Evolutionary conservation across 1,140 invertebrate genomes (phyloP).

Genomic region (Diabrotica virgifera): DNA sequence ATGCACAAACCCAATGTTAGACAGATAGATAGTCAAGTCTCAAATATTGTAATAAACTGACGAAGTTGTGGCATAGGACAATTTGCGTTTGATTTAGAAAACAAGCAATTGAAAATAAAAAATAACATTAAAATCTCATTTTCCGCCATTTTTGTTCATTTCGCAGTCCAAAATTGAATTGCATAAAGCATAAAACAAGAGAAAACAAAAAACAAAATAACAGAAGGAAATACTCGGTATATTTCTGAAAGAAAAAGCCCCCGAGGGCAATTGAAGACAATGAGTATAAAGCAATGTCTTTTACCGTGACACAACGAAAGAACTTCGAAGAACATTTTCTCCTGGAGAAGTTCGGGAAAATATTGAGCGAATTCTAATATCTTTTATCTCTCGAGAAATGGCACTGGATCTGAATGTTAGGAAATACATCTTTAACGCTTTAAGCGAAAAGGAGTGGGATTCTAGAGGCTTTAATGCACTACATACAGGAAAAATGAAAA

Average conservation of each 20-base stretch:
- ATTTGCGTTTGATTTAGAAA: too few species aligned
- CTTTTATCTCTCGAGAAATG: background rate
- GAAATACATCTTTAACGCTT: background rate
- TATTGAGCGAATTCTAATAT: constrained; percentile 1
- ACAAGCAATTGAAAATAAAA: too few species aligned
- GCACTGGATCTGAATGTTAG: background rate
- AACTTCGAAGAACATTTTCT: background rate
- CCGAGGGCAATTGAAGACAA: constrained; percentile 1
- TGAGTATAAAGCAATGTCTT: constrained; percentile 2
- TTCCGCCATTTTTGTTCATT: background rate
- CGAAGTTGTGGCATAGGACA: too few species aligned
- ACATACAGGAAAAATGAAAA: too few species aligned
- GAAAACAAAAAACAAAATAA: background rate
- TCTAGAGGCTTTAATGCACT: too few species aligned
- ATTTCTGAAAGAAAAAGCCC: background rate
- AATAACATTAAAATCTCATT: too few species aligned
- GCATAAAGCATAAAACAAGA: background rate
- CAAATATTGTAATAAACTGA: too few species aligned
- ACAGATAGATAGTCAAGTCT: too few species aligned
- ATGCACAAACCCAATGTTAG: too few species aligned
- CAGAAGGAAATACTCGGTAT: background rate
- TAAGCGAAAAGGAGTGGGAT: background rate
- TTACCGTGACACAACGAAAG: constrained; percentile 1
- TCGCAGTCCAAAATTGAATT: background rate
- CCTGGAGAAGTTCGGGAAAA: constrained; percentile 1